phyloP scores from a whole-genome alignment of 1,140 invertebrate genomes.

The Drosophila yakuba region DNA sequence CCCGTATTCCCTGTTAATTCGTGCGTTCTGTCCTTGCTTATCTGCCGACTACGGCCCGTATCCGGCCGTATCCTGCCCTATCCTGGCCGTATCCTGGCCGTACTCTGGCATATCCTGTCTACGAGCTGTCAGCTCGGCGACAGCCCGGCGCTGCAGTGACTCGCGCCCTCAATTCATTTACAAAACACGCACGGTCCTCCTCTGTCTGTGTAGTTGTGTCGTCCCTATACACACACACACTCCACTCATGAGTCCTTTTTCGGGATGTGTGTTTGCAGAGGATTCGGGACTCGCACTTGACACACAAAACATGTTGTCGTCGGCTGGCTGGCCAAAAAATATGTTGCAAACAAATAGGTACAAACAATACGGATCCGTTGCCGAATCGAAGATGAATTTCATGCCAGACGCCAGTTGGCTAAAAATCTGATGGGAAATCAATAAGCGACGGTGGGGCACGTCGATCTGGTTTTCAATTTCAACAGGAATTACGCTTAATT shows the following conservation, averaged over 20 bases:
- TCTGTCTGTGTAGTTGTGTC: slow-evolving; percentile 46
- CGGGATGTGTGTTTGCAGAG: slow-evolving; percentile 55
- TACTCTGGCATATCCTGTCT: slow-evolving; percentile 51
- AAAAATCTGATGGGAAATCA: slow-evolving; percentile 53
- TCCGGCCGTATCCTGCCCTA: slow-evolving; percentile 7
- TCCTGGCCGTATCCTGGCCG: neutral
- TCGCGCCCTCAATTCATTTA: slow-evolving; percentile 65
- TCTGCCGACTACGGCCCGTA: slow-evolving; percentile 21
- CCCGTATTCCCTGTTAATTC: slow-evolving; percentile 68
- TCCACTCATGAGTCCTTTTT: slow-evolving; percentile 13
- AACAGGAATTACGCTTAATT: slow-evolving; percentile 61
- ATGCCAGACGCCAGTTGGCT: neutral
- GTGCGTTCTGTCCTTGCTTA: slow-evolving; percentile 67
- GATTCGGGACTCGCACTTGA: slow-evolving; percentile 55
- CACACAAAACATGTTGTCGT: slow-evolving; percentile 60
- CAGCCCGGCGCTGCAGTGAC: slow-evolving; percentile 40
- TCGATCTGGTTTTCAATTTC: slow-evolving; percentile 58
- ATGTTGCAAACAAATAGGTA: slow-evolving; percentile 49
- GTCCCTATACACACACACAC: neutral
- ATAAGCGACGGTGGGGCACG: slow-evolving; percentile 41
- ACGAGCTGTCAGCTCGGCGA: slow-evolving; percentile 64
- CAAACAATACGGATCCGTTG: slow-evolving; percentile 40
- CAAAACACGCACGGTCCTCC: slow-evolving; percentile 62
- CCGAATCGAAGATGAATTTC: slow-evolving; percentile 37
- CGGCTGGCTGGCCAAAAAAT: slow-evolving; percentile 25